These are phyloP conservation scores for Danio choprae DNA, from an alignment of 2,797 vertebrate species.

Conservation along the genomic window DNA sequence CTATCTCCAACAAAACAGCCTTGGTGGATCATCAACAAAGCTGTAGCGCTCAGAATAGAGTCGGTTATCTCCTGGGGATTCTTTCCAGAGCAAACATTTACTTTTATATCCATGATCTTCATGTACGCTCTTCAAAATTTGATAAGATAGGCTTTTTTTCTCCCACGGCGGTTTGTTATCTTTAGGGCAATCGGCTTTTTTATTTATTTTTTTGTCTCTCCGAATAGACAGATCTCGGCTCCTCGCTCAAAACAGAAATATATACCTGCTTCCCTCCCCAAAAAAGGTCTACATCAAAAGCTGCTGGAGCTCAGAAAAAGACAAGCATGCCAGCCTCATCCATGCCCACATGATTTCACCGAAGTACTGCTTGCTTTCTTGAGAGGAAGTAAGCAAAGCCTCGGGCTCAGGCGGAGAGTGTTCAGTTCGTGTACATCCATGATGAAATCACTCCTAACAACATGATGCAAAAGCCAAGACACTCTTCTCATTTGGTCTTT, in stretches of 20 bases:
- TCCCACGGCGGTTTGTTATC: slow-evolving; percentile 21
- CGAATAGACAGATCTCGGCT: slow-evolving; percentile 57
- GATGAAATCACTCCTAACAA: slow-evolving; percentile 21
- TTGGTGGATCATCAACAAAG: slow-evolving; percentile 19
- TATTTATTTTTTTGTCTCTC: slow-evolving; percentile 68
- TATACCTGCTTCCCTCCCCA: slow-evolving; percentile 63
- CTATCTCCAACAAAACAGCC: slow-evolving; percentile 3
- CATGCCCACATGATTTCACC: slow-evolving; percentile 60
- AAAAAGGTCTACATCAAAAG: slow-evolving; percentile 73
- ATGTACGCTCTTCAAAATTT: slow-evolving; percentile 59
- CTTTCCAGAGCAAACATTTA: slow-evolving; percentile 28
- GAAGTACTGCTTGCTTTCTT: slow-evolving; percentile 30
- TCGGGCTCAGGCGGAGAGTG: neutral
- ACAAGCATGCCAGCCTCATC: slow-evolving; percentile 68
- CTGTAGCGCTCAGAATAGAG: slow-evolving; percentile 21
- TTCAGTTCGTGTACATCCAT: slow-evolving; percentile 19
- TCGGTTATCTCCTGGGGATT: slow-evolving; percentile 28
- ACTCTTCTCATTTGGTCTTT: slow-evolving; percentile 35
- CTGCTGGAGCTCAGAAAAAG: slow-evolving; percentile 67
- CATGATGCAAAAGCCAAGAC: slow-evolving; percentile 23
- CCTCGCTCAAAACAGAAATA: slow-evolving; percentile 65
- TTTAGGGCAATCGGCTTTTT: slow-evolving; percentile 29
- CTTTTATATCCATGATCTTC: slow-evolving; percentile 38
- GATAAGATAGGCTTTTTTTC: slow-evolving; percentile 20
- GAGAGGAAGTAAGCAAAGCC: slow-evolving; percentile 27